Evolutionary conservation across 2,888 invertebrate genomes (phyloP), one percentile per base, ranked within the genome.

Genomic region (Sthenelais limicola): DNA sequence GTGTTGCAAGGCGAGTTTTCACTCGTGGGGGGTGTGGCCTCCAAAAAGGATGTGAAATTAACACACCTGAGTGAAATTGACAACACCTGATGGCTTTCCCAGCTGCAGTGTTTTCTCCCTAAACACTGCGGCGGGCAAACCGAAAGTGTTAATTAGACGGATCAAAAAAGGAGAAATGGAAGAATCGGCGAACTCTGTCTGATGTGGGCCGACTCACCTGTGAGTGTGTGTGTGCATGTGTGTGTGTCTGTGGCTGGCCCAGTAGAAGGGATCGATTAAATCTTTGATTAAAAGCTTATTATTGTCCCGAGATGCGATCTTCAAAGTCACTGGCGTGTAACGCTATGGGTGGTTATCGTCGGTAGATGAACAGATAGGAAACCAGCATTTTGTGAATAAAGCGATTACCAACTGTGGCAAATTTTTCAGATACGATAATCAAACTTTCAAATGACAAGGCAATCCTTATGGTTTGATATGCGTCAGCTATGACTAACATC

Each of bases 81-180:
- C 35, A 62, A 35, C 62, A 62, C 62, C 62, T 62, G 38, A 38
- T 35, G 43, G 15, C n/a, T 15, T 56, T 56, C 56, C 56, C 56
- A 56, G 18, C 56, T 5, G 30, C 3, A 2, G 28, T 56, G 56
- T 56, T 56, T 56, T 56, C 56, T 56, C 15, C 30, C 30, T 33
- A 56, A 56, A 56, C 30, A 56, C 21, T 62, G n/a, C 35, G 35
- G 38, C 38, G 24, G 21, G n/a, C n/a, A n/a, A n/a, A n/a, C n/a
- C n/a, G n/a, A n/a, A n/a, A n/a, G n/a, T 12, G 35, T 62, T 62
- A 62, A 62, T 62, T 62, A 38, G 35, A 35, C 24, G 62, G 62
- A 62, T 35, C 62, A 35, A 62, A 38, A 35, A 62, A 62, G 38
- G 38, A 38, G 62, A 38, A 15, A 56, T 56, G 56, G 62, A 9